These are phyloP conservation scores for Enteromius mattozi DNA, from an alignment of 2,797 vertebrate species.

Conservation along the genomic window DNA sequence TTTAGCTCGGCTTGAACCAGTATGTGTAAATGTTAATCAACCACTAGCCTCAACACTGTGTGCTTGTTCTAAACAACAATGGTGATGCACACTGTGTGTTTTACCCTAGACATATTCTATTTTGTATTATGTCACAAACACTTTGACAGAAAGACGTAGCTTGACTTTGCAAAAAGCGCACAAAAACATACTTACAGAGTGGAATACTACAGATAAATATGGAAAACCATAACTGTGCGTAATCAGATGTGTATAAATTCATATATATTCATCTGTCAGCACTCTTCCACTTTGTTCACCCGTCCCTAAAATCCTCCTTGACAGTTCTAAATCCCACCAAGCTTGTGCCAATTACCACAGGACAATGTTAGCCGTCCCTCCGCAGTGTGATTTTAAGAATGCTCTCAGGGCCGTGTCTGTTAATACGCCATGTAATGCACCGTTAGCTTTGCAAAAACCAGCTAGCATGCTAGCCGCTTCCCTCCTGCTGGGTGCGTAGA, in stretches of 20 bases:
- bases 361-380: slow-evolving; percentile 9
- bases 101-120: not conserved
- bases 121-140: not conserved
- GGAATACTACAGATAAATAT: not conserved
- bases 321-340: slow-evolving; percentile 20
- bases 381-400: not conserved
- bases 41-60: not conserved
- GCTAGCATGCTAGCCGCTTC: slow-evolving; percentile 2
- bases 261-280: slow-evolving; percentile 26
- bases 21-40: not conserved
- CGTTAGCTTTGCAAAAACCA: not conserved
- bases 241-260: not conserved
- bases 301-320: slow-evolving; percentile 13
- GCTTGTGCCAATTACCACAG: slow-evolving; percentile 16
- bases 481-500: slow-evolving; percentile 13
- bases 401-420: not conserved
- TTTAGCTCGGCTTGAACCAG: not conserved
- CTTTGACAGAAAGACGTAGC: not conserved
- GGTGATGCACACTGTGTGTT: not conserved
- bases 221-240: not conserved
- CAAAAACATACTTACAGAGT: not conserved
- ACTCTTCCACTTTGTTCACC: not conserved
- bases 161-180: not conserved
- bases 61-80: not conserved
- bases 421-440: slow-evolving; percentile 20